A percentile compares a stretch with the other conserved stretches of the same genome.
Conservation (phyloP, 2,888 invertebrate genomes). For the Ormia ochracea region DNA sequence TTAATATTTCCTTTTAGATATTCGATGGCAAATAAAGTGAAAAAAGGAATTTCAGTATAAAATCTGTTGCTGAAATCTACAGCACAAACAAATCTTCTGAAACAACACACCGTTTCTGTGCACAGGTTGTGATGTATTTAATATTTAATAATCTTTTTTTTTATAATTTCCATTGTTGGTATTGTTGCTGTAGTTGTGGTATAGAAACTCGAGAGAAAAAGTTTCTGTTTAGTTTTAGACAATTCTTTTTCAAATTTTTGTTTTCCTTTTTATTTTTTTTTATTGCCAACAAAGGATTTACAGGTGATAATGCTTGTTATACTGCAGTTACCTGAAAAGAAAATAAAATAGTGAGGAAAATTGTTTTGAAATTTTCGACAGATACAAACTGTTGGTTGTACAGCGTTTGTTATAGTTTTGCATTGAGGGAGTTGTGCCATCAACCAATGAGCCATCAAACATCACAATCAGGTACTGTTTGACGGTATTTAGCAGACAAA, state of each 20-base stretch:
- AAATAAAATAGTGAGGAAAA: background rate
- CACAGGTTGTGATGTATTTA: slow-evolving; percentile 16
- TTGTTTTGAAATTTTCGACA: slow-evolving; percentile 26
- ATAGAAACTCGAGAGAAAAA: slow-evolving; percentile 34
- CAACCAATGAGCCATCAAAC: slow-evolving; percentile 43
- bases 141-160: slow-evolving; percentile 7
- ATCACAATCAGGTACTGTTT: slow-evolving; percentile 40
- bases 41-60: background rate
- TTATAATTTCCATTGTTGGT: background rate
- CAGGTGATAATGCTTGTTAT: slow-evolving; percentile 71
- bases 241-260: slow-evolving; percentile 33
- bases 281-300: slow-evolving; percentile 74
- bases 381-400: slow-evolving; percentile 19
- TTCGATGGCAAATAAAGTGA: slow-evolving; percentile 11
- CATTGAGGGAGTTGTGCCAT: slow-evolving; percentile 11
- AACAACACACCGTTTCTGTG: background rate
- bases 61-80: slow-evolving; percentile 23
- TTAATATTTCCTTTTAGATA: background rate
- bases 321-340: slow-evolving; percentile 4
- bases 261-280: slow-evolving; percentile 9
- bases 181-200: slow-evolving; percentile 6
- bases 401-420: slow-evolving; percentile 21
- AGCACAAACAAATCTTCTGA: background rate
- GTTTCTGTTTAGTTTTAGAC: slow-evolving; percentile 20
- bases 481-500: slow-evolving; percentile 50